Evolutionary conservation across 1,140 invertebrate genomes (phyloP).

Genomic region (Bathynomus jamesi): DNA sequence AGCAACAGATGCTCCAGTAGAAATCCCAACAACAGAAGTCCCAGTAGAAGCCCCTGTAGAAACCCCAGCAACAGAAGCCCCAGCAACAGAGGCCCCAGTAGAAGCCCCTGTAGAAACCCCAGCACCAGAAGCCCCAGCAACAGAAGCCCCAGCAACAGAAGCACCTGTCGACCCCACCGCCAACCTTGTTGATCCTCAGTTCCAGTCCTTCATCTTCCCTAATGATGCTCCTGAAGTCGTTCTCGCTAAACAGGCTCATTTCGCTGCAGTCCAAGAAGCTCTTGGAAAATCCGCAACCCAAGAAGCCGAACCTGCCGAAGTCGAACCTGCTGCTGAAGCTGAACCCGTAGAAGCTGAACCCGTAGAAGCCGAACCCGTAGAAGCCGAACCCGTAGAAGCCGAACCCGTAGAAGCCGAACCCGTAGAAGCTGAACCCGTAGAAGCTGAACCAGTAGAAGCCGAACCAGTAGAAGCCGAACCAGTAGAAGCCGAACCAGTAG

Average conservation of each 20-base stretch:
- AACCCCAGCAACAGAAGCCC: neutral
- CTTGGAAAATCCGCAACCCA: neutral
- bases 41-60: slow-evolving; percentile 1
- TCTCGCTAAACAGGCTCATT: slow-evolving; percentile 31
- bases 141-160: neutral
- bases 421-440: neutral
- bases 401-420: slow-evolving; percentile 10
- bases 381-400: slow-evolving; percentile 1
- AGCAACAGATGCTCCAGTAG: too few relatives aligned
- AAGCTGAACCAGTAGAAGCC: slow-evolving; percentile 6
- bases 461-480: neutral
- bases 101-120: slow-evolving; percentile 10
- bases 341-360: slow-evolving; percentile 1
- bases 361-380: slow-evolving; percentile 6
- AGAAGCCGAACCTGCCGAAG: slow-evolving; percentile 8
- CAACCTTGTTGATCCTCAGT: slow-evolving; percentile 25
- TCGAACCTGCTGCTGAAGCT: slow-evolving; percentile 13
- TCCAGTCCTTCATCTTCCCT: slow-evolving; percentile 35
- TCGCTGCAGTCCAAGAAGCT: slow-evolving; percentile 21
- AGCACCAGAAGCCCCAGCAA: slow-evolving; percentile 4
- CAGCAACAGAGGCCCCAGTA: neutral
- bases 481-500: slow-evolving; percentile 7
- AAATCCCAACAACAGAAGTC: neutral
- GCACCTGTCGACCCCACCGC: slow-evolving; percentile 13
- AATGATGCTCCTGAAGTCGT: slow-evolving; percentile 25